phyloP scores from a whole-genome alignment of 1,140 invertebrate genomes.

The Parapsyche elsis region DNA sequence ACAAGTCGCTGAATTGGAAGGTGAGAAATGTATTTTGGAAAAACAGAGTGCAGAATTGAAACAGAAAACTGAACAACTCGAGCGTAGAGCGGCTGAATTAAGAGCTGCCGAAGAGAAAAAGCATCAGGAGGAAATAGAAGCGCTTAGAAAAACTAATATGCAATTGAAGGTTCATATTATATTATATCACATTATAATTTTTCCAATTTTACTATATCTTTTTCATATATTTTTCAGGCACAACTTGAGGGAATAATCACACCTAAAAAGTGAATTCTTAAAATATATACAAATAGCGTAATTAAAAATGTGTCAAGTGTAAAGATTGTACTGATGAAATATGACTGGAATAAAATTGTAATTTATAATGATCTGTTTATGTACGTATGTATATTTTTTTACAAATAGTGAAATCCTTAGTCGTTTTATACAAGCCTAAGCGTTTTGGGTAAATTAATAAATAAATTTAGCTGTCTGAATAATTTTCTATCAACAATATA shows the following conservation, averaged over 20 bases:
- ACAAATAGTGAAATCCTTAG: no score
- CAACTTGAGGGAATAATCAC: conserved; percentile 93
- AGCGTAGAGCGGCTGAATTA: conserved; percentile 85
- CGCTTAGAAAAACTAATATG: conserved; percentile 92
- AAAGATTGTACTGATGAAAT: neutral
- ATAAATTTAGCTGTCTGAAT: no score
- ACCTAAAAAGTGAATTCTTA: conserved; percentile 80
- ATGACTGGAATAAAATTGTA: neutral
- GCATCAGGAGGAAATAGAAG: conserved; percentile 90
- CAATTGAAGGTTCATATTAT: conserved; percentile 82
- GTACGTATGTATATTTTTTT: no score
- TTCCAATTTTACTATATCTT: neutral
- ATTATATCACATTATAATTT: conserved; percentile 38
- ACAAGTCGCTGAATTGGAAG: conserved; percentile 70
- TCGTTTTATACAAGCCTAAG: no score
- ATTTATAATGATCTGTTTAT: no score
- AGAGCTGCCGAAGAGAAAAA: conserved; percentile 89
- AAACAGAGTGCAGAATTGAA: conserved; percentile 84
- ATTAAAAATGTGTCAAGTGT: neutral
- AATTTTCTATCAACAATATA: no score
- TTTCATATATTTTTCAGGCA: conserved; percentile 73
- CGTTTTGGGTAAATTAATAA: no score
- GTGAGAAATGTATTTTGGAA: conserved; percentile 80
- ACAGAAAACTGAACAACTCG: conserved; percentile 85
- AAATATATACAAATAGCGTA: neutral